Percentiles rank a stretch among this genome's conserved stretches.
Evolutionary conservation across 2,797 vertebrate species (phyloP).

Genomic region (Antennarius maculatus): DNA sequence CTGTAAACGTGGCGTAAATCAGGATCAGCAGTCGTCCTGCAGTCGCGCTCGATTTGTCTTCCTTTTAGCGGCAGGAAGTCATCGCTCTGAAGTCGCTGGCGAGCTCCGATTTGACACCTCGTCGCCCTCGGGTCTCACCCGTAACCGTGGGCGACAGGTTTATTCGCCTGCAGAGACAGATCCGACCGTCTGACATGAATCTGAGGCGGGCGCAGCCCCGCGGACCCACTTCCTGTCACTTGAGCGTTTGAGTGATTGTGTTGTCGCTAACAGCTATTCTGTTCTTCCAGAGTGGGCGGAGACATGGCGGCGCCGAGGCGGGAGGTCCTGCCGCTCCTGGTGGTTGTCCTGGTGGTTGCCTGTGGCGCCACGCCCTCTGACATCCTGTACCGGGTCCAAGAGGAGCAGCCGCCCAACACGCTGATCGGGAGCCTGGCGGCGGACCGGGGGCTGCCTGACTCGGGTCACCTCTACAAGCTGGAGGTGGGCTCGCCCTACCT

Average conservation of each 20-base stretch:
- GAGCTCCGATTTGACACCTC: constrained; percentile 10
- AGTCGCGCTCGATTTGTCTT: constrained; percentile 38
- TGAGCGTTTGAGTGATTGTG: constrained; percentile 1
- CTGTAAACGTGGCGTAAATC: too few species aligned
- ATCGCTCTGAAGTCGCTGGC: constrained; percentile 23
- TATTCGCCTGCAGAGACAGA: constrained; percentile 28
- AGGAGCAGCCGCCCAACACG: constrained; percentile 95
- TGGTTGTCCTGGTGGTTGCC: constrained; percentile 47
- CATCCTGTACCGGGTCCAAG: constrained; percentile 87
- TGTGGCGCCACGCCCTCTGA: constrained; percentile 57
- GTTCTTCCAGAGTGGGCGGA: constrained; percentile 63
- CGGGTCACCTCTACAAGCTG: constrained; percentile 95
- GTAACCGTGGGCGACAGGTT: constrained; percentile 54
- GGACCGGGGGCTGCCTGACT: constrained; percentile 91
- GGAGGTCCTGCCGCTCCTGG: constrained; percentile 53
- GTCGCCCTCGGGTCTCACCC: constrained; percentile 33
- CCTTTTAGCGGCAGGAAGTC: constrained; percentile 50
- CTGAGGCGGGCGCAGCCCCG: constrained; percentile 20
- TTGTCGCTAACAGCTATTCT: constrained; percentile 19
- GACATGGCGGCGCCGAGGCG: constrained; percentile 68
- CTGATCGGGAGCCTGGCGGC: constrained; percentile 93
- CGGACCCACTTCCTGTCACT: constrained; percentile 23
- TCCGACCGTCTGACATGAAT: constrained; percentile 50
- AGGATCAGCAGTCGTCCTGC: neutral
- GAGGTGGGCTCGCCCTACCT: constrained; percentile 93